A percentile compares a stretch with the other conserved stretches of the same genome.
Evolutionary conservation across 2,888 invertebrate genomes (phyloP).

Genomic region (Griposia aprilina): DNA sequence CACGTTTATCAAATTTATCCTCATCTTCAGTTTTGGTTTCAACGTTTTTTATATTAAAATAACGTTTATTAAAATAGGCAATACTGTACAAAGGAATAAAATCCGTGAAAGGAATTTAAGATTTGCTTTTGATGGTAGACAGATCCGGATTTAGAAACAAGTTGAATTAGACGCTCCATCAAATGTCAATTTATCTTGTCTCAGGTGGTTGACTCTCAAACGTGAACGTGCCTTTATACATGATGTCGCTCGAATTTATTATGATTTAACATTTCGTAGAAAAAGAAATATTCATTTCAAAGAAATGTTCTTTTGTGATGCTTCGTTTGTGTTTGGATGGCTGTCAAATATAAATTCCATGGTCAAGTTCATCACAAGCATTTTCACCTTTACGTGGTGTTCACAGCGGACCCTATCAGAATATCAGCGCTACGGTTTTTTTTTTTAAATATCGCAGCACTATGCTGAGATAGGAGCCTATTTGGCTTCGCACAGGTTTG

Average conservation of each 20-base stretch:
- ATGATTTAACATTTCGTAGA: slow-evolving; percentile 21
- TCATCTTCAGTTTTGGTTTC: slow-evolving; percentile 3
- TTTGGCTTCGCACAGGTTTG: too few species aligned
- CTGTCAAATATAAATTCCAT: slow-evolving; percentile 22
- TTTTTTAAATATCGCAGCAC: too few species aligned
- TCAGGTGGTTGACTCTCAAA: slow-evolving; percentile 14
- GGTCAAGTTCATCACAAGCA: background rate
- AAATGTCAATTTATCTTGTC: slow-evolving; percentile 48
- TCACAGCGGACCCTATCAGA: too few species aligned
- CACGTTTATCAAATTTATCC: slow-evolving; percentile 8
- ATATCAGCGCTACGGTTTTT: too few species aligned
- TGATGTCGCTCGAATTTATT: slow-evolving; percentile 3
- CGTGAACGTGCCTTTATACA: slow-evolving; percentile 7
- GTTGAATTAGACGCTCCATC: slow-evolving; percentile 48
- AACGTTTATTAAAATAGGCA: slow-evolving; percentile 11
- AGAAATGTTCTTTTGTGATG: slow-evolving; percentile 1
- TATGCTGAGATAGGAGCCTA: too few species aligned
- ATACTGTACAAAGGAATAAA: slow-evolving; percentile 24
- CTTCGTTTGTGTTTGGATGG: background rate
- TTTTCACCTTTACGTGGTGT: background rate
- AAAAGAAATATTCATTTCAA: slow-evolving; percentile 11
- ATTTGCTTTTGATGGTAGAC: slow-evolving; percentile 36
- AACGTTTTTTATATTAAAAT: slow-evolving; percentile 6
- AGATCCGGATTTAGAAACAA: slow-evolving; percentile 55
- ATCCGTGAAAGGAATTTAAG: slow-evolving; percentile 43